Evolutionary conservation across 2,797 vertebrate species (phyloP), one percentile per base, ranked within the genome.

Genomic region (Cossypha niveicapilla): DNA sequence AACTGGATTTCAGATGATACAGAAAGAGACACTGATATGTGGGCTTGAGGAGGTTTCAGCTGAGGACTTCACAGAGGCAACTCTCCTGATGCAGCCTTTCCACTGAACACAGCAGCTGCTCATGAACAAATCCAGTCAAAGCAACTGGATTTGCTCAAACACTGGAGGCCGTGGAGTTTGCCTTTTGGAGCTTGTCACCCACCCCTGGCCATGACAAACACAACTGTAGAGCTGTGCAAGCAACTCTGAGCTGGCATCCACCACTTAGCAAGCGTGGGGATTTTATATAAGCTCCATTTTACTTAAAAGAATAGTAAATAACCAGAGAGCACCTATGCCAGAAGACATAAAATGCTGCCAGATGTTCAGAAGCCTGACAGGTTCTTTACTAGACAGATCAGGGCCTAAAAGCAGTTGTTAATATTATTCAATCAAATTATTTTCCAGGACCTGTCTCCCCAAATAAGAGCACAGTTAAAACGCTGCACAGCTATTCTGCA

Each of bases 61-160:
- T 0, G 1, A 60, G 72, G 47, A 68, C 37, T 34, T 86, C 70
- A 61, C 22, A 47, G 51, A 50, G 18, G 18, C 14, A 32, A 22
- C 68, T 86, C 91, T 91, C 88, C 83, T 92, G 77, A 91, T 67
- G 6, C 72, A 93, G 66, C 86, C 39, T 53, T 92, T 85, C 72
- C 15, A 53, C 1, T 77, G 57, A 96, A 35, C 44, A 4, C 44
- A 70, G 72, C 85, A 88, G 82, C 34, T 91, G 85, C 96, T 61
- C 70, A 54, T 0, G 4, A 90, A 39, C 87, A 96, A 91, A 91
- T 5, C 63, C 92, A 57, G 35, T 18, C 78, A 89, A 47, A 92
- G 87, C 91, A 54, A 44, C 1, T 54, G 89, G 61, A 90, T 95
- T 51, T 94, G 90, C 76, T 92, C 87, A 81, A 42, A 58, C 56